phyloP scores from a whole-genome alignment of 2,113 vertebrate genomes.

The Procavia capensis region DNA sequence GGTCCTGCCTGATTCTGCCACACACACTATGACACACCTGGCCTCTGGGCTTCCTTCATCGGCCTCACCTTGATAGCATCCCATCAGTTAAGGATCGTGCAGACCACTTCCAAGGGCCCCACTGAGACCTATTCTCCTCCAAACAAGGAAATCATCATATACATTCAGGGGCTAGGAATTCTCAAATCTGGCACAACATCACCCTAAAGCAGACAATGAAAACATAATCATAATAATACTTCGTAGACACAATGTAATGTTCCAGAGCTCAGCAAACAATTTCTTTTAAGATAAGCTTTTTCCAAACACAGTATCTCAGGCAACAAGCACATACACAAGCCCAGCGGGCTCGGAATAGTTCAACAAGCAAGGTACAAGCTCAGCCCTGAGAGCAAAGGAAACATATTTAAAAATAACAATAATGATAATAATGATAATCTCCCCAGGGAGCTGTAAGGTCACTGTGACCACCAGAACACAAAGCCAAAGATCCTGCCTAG shows the following conservation, averaged over 20 bases:
- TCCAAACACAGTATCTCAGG: background rate
- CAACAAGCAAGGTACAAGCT: conserved; percentile 18
- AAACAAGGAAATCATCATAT: background rate
- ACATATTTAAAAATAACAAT: conserved; percentile 82
- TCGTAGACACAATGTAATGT: background rate
- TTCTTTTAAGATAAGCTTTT: background rate
- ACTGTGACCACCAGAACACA: conserved; percentile 74
- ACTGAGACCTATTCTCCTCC: background rate
- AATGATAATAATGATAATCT: conserved; percentile 73
- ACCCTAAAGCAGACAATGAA: background rate
- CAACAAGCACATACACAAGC: conserved; percentile 38
- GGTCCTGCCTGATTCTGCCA: background rate
- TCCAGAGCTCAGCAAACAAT: background rate
- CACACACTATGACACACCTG: fast-evolving
- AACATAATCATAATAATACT: too few relatives aligned
- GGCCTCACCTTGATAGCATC: background rate
- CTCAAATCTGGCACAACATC: background rate
- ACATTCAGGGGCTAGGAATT: background rate
- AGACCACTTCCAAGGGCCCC: background rate
- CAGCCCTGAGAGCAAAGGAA: conserved; percentile 72
- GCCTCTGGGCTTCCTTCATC: background rate
- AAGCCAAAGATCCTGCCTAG: conserved; percentile 81
- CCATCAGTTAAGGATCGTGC: background rate
- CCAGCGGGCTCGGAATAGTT: conserved; percentile 71
- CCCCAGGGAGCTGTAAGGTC: conserved; percentile 82